A percentile compares a stretch with the other conserved stretches of the same genome.
Evolutionary conservation across 2,888 invertebrate species (phyloP).

Genomic region (Carpatolechia fugitivella): DNA sequence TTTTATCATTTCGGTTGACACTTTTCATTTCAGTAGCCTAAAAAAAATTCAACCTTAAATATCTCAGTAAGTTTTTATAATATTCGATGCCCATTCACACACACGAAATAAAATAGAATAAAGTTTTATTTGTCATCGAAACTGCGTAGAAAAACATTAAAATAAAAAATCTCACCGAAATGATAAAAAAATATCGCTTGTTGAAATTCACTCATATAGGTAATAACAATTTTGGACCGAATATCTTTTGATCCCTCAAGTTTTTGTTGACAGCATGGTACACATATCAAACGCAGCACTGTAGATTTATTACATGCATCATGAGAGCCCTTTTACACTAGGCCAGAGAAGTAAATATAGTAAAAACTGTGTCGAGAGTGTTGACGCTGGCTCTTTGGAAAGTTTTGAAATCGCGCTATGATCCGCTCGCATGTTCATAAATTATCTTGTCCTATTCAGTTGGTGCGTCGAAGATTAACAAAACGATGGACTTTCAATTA

Average conservation of each 20-base stretch:
- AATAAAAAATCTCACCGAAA: too few relatives aligned
- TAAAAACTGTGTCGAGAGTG: conserved; percentile 11
- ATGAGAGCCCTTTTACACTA: not conserved
- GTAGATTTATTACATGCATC: not conserved
- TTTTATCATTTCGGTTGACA: too few relatives aligned
- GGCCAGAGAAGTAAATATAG: conserved; percentile 5
- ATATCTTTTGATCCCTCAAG: conserved; percentile 15
- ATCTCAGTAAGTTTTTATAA: too few relatives aligned
- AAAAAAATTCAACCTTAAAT: too few relatives aligned
- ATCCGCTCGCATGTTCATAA: not conserved
- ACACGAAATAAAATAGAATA: too few relatives aligned
- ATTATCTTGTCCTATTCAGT: not conserved
- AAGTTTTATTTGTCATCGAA: too few relatives aligned
- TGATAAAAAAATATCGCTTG: too few relatives aligned
- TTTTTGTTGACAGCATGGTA: conserved; percentile 1
- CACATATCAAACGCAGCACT: not conserved
- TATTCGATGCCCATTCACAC: too few relatives aligned
- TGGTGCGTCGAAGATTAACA: not conserved
- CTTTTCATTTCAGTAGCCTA: too few relatives aligned
- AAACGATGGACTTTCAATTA: not conserved
- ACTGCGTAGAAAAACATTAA: too few relatives aligned
- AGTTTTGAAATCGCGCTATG: not conserved
- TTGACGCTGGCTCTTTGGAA: not conserved
- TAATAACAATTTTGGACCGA: too few relatives aligned
- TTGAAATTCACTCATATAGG: too few relatives aligned